Evolutionary conservation across 2,113 vertebrate species (phyloP), one percentile per base, ranked within the genome.

Genomic region (Sialia sialis): DNA sequence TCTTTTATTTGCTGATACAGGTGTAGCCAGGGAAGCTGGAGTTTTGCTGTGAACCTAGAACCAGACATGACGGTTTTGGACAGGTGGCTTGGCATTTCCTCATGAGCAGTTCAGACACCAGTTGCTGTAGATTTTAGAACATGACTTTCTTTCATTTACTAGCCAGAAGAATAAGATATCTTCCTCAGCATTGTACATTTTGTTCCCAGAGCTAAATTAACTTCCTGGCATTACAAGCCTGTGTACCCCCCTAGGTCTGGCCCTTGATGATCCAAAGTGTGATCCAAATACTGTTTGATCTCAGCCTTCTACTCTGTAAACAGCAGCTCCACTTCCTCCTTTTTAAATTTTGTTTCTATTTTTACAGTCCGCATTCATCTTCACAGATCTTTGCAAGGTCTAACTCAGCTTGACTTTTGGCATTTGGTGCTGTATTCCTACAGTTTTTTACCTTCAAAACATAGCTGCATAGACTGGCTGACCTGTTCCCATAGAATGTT

Each of bases 381-480:
- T 94, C 84, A 83, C 54, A 93, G 84, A 86, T 73, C 67, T 94
- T 75, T 79, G 51, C 95, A 91, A 94, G 87, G 82, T 95, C 89
- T 91, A 95, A 90, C 95, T 91, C 94, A 95, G 96, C 95, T 91
- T 93, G 96, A 96, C 55, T 96, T 95, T 67, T 96, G 96, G 94
- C 93, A 95, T 66, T 90, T 90, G 38, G 17, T 62, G 21, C 67
- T 83, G 48, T 82, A 74, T 85, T 90, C 70, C 26, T 75, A 70
- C 3, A 0, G 59, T 90, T 96, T 79, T 62, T 90, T 58, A 83
- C 72, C 72, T 92, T 96, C 63, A 91, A 91, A 95, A 87, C 68
- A 56, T 32, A 80, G 44, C 36, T 86, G 44, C 58, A n/a, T 68
- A 56, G 76, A 60, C 30, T 4, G 2, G 75, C 10, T 84, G 75